These are phyloP conservation scores for Diorhabda carinulata DNA, from an alignment of 1,140 invertebrate genomes.

Conservation along the genomic window DNA sequence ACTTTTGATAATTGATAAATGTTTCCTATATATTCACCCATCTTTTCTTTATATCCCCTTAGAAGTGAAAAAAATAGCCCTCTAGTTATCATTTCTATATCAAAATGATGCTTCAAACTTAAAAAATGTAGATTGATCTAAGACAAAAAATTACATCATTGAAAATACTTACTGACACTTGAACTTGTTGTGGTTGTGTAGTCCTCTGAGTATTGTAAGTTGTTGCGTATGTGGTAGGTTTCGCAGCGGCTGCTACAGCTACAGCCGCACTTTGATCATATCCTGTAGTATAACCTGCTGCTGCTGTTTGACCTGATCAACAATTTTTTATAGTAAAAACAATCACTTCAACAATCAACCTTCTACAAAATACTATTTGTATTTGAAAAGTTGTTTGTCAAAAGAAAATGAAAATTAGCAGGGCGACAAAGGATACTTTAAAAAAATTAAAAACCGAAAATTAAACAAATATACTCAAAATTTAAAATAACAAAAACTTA, in stretches of 20 bases:
- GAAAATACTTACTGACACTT: slow-evolving; percentile 43
- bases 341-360: background rate
- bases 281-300: slow-evolving; percentile 59
- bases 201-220: slow-evolving; percentile 50
- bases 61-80: background rate
- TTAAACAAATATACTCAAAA: too few relatives aligned
- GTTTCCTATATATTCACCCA: background rate
- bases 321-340: background rate
- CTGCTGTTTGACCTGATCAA: slow-evolving; percentile 55
- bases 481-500: too few relatives aligned
- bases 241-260: slow-evolving; percentile 53
- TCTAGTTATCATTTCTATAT: background rate
- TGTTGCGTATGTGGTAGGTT: slow-evolving; percentile 56
- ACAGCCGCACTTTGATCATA: slow-evolving; percentile 60
- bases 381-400: background rate
- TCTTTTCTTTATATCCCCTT: background rate
- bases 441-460: too few relatives aligned
- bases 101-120: slow-evolving; percentile 7
- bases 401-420: background rate
- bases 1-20: background rate
- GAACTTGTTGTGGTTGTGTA: slow-evolving; percentile 49
- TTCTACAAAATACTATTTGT: background rate
- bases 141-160: background rate
- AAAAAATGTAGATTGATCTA: background rate
- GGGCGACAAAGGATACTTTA: background rate